These are phyloP conservation scores for Drosophila kohkoa DNA, from an alignment of 1,140 invertebrate species.

Conservation along the genomic window DNA sequence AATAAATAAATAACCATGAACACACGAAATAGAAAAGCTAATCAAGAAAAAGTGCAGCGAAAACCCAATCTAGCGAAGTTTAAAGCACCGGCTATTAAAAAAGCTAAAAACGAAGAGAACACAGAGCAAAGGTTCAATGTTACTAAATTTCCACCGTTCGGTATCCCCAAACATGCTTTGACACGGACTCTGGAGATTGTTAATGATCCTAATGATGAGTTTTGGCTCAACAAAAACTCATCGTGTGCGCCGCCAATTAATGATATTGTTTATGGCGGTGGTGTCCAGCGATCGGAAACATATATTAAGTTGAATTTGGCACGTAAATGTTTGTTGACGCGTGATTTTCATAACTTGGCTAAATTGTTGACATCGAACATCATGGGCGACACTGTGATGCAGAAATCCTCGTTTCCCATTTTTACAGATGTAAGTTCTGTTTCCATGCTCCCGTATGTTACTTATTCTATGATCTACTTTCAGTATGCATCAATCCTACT, in stretches of 20 bases:
- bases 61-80: too few relatives aligned
- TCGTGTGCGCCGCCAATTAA: slow-evolving; percentile 49
- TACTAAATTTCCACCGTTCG: slow-evolving; percentile 14
- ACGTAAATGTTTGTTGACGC: slow-evolving; percentile 42
- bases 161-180: slow-evolving; percentile 52
- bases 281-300: slow-evolving; percentile 14
- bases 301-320: slow-evolving; percentile 47
- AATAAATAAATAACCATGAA: slow-evolving; percentile 15
- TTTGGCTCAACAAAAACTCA: slow-evolving; percentile 55
- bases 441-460: neutral
- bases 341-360: slow-evolving; percentile 53
- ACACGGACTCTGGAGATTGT: slow-evolving; percentile 45
- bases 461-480: slow-evolving; percentile 4
- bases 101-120: slow-evolving; percentile 2
- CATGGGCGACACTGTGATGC: slow-evolving; percentile 20
- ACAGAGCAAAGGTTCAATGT: slow-evolving; percentile 16
- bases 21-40: neutral
- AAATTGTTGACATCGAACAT: slow-evolving; percentile 48
- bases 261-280: slow-evolving; percentile 1
- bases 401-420: slow-evolving; percentile 33
- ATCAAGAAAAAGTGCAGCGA: slow-evolving; percentile 3
- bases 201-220: slow-evolving; percentile 36
- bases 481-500: slow-evolving; percentile 42
- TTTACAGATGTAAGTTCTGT: slow-evolving; percentile 41
- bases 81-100: neutral